Percentiles rank a stretch among this genome's conserved stretches.
Conservation (phyloP, 2,113 vertebrate genomes). For the Malaclemys terrapin region DNA sequence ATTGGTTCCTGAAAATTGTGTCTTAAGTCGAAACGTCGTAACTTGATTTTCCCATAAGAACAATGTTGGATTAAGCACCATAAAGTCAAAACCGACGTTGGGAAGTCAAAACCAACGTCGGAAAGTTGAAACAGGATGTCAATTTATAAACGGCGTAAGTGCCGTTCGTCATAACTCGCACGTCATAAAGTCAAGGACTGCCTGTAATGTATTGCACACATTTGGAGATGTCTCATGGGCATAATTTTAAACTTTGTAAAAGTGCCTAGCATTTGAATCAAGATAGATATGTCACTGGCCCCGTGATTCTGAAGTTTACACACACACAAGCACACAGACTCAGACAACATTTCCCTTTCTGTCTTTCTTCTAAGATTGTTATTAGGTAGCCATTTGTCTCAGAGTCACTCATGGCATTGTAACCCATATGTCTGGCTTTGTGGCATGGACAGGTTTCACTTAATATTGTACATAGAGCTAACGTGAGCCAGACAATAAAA, state of each 20-base stretch:
- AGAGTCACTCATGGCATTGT: not conserved
- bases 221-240: accelerated
- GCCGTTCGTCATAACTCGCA: too few species aligned
- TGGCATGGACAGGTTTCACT: not conserved
- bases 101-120: too few species aligned
- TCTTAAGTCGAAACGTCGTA: too few species aligned
- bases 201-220: too few species aligned
- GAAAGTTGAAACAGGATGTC: too few species aligned
- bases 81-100: too few species aligned
- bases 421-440: not conserved
- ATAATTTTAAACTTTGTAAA: not conserved
- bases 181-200: too few species aligned
- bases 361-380: not conserved
- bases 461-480: not conserved
- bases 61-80: too few species aligned
- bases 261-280: not conserved
- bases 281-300: not conserved
- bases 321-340: not conserved
- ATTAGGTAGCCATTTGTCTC: not conserved
- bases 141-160: too few species aligned
- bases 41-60: too few species aligned
- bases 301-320: accelerated
- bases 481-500: not conserved
- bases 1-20: too few species aligned
- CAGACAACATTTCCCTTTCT: not conserved